phyloP scores from a whole-genome alignment of 2,888 invertebrate genomes.

The Lamproptera curius region DNA sequence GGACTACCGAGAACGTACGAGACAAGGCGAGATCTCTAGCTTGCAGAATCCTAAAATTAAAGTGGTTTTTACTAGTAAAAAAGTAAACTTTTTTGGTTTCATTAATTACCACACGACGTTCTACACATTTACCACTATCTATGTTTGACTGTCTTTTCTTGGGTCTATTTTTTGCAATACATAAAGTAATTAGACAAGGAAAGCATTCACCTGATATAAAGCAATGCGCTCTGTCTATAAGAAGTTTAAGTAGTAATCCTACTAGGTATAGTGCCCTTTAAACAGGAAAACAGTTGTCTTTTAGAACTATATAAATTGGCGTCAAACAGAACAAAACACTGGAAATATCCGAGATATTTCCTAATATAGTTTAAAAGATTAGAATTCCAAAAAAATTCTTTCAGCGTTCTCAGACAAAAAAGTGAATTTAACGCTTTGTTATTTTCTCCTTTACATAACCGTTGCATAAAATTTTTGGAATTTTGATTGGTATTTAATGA shows the following conservation, averaged over 20 bases:
- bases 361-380: neutral
- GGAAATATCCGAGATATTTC: neutral
- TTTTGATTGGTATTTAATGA: constrained; percentile 15
- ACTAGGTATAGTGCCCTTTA: neutral
- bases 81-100: neutral
- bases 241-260: too few relatives aligned
- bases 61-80: neutral
- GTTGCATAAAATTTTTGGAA: constrained; percentile 13
- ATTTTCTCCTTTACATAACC: constrained; percentile 4
- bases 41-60: neutral
- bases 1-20: too few relatives aligned
- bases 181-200: too few relatives aligned
- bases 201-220: too few relatives aligned
- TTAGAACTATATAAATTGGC: neutral
- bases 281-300: neutral
- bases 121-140: too few relatives aligned
- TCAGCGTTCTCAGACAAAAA: too few relatives aligned
- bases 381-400: neutral
- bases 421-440: constrained; percentile 18
- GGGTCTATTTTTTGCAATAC: too few relatives aligned
- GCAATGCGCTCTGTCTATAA: too few relatives aligned
- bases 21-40: too few relatives aligned
- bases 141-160: too few relatives aligned
- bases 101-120: too few relatives aligned
- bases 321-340: neutral